Evolutionary conservation across 2,113 vertebrate species (phyloP).

Genomic region (Melospiza melodia): DNA sequence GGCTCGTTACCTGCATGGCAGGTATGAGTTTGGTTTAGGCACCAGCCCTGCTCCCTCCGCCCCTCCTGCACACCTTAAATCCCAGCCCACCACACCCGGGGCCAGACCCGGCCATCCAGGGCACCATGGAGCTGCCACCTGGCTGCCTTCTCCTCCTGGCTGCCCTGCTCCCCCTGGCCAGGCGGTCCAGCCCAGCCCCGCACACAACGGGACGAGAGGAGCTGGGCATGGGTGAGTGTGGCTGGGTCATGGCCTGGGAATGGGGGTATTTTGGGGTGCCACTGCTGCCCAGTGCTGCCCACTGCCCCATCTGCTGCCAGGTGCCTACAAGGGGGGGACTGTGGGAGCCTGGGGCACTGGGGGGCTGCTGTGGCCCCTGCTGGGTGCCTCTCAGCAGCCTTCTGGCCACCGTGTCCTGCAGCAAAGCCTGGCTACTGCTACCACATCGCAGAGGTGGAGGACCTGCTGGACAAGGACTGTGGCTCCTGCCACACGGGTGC

Average conservation of each 20-base stretch:
- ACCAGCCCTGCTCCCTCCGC: neutral
- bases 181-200: rapidly evolving
- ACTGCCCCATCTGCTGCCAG: rapidly evolving
- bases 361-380: neutral
- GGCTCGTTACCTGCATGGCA: neutral
- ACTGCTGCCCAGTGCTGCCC: neutral
- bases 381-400: rapidly evolving
- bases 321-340: rapidly evolving
- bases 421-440: constrained; percentile 53
- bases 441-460: neutral
- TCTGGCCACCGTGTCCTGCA: neutral
- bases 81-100: neutral
- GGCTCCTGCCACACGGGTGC: neutral
- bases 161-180: neutral
- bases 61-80: constrained; percentile 1
- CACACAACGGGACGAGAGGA: neutral
- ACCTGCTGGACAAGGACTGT: neutral
- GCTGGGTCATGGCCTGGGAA: rapidly evolving
- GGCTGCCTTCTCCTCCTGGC: neutral
- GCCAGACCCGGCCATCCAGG: neutral
- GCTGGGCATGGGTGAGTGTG: neutral
- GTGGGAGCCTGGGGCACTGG: rapidly evolving
- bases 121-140: constrained; percentile 25
- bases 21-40: neutral
- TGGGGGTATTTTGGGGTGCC: neutral